Percentiles rank a stretch among this genome's conserved stretches.
These are phyloP conservation scores for Mystacornis crossleyi DNA, from an alignment of 2,113 vertebrate genomes.

Conservation along the genomic window DNA sequence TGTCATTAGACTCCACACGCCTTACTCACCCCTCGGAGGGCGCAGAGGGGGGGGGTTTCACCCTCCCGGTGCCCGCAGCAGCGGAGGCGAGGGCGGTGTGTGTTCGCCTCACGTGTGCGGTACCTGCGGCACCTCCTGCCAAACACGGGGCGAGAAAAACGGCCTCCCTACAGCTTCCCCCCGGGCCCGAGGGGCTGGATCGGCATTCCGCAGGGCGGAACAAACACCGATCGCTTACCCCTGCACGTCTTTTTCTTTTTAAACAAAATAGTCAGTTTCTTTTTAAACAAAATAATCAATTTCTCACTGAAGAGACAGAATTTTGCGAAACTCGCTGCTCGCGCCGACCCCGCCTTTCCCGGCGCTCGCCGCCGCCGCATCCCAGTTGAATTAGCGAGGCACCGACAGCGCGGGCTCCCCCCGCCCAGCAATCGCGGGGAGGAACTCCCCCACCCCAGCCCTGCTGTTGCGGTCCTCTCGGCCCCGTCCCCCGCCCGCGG, in stretches of 20 bases:
- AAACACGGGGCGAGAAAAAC: neutral
- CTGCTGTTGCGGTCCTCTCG: neutral
- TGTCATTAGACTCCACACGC: neutral
- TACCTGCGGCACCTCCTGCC: neutral
- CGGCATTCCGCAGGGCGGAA: neutral
- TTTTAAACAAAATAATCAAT: fast-evolving
- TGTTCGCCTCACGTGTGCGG: neutral
- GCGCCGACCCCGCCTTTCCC: neutral
- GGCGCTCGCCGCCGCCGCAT: neutral
- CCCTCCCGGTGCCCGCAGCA: neutral
- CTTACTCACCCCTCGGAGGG: neutral
- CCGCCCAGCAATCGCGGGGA: fast-evolving
- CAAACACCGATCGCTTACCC: neutral
- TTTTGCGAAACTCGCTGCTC: neutral
- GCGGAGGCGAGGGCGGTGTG: neutral
- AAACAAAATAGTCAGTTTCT: fast-evolving
- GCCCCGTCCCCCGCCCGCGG: neutral
- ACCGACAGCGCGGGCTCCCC: neutral
- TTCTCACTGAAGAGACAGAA: fast-evolving
- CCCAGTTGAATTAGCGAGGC: neutral
- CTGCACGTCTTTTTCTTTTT: fast-evolving
- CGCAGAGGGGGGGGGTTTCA: neutral
- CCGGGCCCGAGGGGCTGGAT: neutral
- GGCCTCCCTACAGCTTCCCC: neutral
- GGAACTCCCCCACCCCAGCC: too few species aligned